Evolutionary conservation across 2,888 invertebrate species (phyloP), one percentile per base, ranked within the genome.

Genomic region (Sesia bembeciformis): DNA sequence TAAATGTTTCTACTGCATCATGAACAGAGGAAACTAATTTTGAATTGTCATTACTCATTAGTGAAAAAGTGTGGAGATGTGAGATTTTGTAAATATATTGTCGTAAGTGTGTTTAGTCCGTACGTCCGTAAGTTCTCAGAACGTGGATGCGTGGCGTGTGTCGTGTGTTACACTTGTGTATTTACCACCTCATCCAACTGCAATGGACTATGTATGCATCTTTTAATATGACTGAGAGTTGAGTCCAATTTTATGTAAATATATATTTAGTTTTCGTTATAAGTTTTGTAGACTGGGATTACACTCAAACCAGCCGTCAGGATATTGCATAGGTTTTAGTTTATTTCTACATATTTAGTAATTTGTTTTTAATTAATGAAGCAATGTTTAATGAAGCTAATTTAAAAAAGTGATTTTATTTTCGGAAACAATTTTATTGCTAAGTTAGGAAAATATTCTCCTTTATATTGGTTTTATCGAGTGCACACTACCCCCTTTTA

Each of bases 231-330:
- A 85, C 86, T 87, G 86, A 86, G 82, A 85, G 83, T 85, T 78
- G 78, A 85, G 82, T 87, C 85, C 81, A 85, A 84, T 81, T 77
- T 70, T 75, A 62, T 86, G 84, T 85, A 86, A 80, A 85, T 82
- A 81, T 70, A 49, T 51, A 42, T 49, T 49, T 49, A 49, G n/a
- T 8, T 49, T 41, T 41, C 4, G 6, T 41, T 41, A 5, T 41
- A 6, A 41, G 41, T 41, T 41, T 41, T 41, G 5, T 41, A 41
- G 5, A 41, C 7, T 41, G 41, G 5, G 5, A 41, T 41, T 23
- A 23, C 23, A 23, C 23, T 23, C 23, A 2, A 23, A 1, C 23
- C 23, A 23, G 23, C 2, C 23, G 23, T 23, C 23, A 23, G 2
- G 23, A 23, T 23, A 23, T 23, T 23, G 23, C 23, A 23, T 23